Base-by-base conservation (phyloP, 2,888 invertebrate genomes). In the Tachina grossa region DNA sequence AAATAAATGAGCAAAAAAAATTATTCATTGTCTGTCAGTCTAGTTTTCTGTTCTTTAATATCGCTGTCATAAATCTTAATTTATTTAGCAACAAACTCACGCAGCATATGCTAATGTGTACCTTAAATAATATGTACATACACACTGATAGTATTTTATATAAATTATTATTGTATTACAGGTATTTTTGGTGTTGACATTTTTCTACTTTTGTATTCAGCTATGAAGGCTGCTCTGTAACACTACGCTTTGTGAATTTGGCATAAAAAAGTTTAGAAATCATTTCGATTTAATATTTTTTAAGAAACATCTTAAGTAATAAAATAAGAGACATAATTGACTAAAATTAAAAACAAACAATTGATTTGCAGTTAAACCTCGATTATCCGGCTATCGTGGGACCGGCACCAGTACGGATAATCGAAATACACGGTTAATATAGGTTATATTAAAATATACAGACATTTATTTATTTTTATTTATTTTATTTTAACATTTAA, bases 41-140 rank as follows among this genome's bases (percentile, higher is more conserved):
- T 53, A 57, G 43, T 47, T 45, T 41, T 19, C n/a, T 39, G n/a
- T 66, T 74, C 47, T 41, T 59, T 68, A n/a, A 61, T 77, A 78
- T 85, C 49, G 75, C 82, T 82, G 59, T 65, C 78, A 85, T 85
- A 85, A 85, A 85, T 85, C 75, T 85, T 65, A 79, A 85, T 85
- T 85, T 85, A 75, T 72, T 71, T 47, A 55, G 59, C 22, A 76
- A 66, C 22, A 63, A 19, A 49, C 74, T 39, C 41, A 47, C 31
- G 9, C 47, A n/a, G 22, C 43, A 55, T 45, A 45, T 10, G 2
- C 10, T 45, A 43, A 69, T n/a, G n/a, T 8, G 22, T 55, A 55
- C 22, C 57, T 9, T n/a, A 55, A 71, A 45, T n/a, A 9, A 41
- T 11, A 31, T 31, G 5, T 31, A 51, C 9, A 22, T n/a, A 19